These are phyloP conservation scores for Druon quercuslanigerum DNA, from an alignment of 1,140 invertebrate genomes.

Conservation along the genomic window DNA sequence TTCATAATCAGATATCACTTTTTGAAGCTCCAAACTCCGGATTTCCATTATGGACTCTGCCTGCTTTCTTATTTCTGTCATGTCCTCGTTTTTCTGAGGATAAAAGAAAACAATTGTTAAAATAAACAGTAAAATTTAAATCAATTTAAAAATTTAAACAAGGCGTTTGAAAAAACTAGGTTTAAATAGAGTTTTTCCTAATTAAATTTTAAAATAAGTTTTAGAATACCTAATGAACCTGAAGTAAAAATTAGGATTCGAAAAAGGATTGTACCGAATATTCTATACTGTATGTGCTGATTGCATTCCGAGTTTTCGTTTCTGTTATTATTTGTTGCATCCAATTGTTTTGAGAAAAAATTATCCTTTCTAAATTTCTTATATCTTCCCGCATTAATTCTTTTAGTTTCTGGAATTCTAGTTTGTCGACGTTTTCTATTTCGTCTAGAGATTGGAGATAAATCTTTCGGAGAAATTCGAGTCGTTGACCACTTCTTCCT, in stretches of 20 bases:
- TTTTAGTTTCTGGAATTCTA: conserved; percentile 54
- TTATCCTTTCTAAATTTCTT: conserved; percentile 58
- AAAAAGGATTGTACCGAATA: conserved; percentile 59
- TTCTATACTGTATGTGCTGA: conserved; percentile 60
- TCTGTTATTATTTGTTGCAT: conserved; percentile 55
- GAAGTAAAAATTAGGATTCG: conserved; percentile 23
- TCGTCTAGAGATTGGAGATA: conserved; percentile 72
- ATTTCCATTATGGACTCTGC: conserved; percentile 44
- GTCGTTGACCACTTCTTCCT: conserved; percentile 73
- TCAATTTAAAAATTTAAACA: conserved; percentile 15
- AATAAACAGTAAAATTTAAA: neutral
- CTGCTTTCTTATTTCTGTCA: conserved; percentile 47
- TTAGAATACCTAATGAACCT: neutral
- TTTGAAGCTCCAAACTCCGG: conserved; percentile 56
- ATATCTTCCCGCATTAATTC: conserved; percentile 47
- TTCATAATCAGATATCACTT: conserved; percentile 63
- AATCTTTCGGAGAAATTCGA: conserved; percentile 76
- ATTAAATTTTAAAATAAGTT: too few relatives aligned
- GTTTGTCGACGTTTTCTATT: conserved; percentile 50
- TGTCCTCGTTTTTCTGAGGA: conserved; percentile 59
- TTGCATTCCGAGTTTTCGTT: conserved; percentile 60
- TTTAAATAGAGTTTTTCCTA: too few relatives aligned
- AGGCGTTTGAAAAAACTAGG: too few relatives aligned
- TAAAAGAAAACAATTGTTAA: conserved; percentile 26
- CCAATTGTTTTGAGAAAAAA: conserved; percentile 51